phyloP scores from a whole-genome alignment of 2,113 vertebrate species.

The Dipodomys spectabilis region DNA sequence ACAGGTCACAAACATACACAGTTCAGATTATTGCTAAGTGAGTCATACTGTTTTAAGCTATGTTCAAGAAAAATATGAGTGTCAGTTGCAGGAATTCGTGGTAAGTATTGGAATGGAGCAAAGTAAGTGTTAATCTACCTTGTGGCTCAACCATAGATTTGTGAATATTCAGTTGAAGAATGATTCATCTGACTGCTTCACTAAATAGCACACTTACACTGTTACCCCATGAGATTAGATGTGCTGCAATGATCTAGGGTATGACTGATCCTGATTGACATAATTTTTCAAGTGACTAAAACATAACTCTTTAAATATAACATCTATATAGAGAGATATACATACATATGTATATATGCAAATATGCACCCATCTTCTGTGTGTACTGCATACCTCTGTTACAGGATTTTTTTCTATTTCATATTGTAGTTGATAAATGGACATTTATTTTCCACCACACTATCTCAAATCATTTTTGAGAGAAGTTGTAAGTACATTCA shows the following conservation, averaged over 20 bases:
- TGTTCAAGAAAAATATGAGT: conserved; percentile 51
- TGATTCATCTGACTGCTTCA: conserved; percentile 5
- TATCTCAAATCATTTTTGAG: background rate
- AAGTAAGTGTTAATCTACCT: conserved; percentile 56
- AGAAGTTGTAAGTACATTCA: background rate
- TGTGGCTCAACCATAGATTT: conserved; percentile 42
- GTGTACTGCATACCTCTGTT: background rate
- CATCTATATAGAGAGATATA: background rate
- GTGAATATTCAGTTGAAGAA: background rate
- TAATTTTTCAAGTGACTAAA: conserved; percentile 39
- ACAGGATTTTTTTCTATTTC: background rate
- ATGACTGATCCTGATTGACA: background rate
- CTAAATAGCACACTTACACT: background rate
- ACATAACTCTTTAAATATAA: background rate
- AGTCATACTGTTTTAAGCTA: background rate
- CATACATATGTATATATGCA: background rate
- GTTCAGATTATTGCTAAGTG: conserved; percentile 23
- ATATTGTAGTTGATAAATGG: background rate
- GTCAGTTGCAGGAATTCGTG: conserved; percentile 52
- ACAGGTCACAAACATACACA: conserved; percentile 37
- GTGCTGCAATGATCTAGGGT: background rate
- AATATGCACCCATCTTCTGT: background rate
- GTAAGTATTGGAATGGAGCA: conserved; percentile 55
- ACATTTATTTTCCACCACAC: background rate
- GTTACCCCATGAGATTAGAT: background rate